Conservation (phyloP, 2,797 vertebrate species). For the Enteromius viviparus region DNA sequence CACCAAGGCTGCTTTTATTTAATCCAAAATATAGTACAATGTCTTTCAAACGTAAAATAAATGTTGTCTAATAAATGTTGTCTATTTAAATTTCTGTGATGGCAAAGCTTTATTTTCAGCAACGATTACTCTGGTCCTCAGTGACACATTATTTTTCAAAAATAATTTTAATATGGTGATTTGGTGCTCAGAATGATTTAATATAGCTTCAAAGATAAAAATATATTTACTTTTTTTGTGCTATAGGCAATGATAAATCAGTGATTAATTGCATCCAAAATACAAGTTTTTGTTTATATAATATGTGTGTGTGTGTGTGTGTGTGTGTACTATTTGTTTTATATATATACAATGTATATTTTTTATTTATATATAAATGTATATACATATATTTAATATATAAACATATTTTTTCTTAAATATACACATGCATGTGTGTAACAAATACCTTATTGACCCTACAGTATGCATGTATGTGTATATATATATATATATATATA, state of each 20-base stretch:
- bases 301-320: no score
- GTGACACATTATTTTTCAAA: neutral
- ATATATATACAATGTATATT: no score
- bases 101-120: neutral
- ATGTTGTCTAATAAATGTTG: neutral
- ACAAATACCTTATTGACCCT: neutral
- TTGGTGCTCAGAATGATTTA: neutral
- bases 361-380: no score
- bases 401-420: neutral
- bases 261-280: no score
- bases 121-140: neutral
- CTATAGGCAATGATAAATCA: no score
- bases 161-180: neutral
- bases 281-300: no score
- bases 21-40: neutral
- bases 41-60: neutral
- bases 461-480: neutral
- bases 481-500: neutral
- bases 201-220: no score
- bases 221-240: no score
- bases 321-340: no score
- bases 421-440: neutral
- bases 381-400: neutral
- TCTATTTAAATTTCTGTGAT: neutral
- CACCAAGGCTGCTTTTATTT: neutral